Evolutionary conservation across 2,113 vertebrate species (phyloP).

Genomic region (Esox niger): DNA sequence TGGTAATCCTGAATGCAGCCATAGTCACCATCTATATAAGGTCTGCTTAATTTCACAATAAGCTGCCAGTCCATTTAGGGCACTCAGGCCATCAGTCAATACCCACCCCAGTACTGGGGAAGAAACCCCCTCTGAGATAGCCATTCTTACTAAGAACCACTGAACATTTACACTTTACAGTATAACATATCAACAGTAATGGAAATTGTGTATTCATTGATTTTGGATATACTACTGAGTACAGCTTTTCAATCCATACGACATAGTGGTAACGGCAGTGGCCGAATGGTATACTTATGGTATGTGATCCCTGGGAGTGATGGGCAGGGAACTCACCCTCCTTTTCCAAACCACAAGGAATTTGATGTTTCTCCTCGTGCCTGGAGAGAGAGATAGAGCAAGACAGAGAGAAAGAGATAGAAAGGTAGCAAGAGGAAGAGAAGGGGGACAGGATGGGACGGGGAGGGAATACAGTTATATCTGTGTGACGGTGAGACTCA

Average conservation of each 20-base stretch:
- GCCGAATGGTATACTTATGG: neutral
- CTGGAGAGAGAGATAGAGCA: constrained; percentile 68
- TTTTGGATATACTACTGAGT: no score
- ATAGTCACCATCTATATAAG: constrained; percentile 25
- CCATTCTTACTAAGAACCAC: neutral
- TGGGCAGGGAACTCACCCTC: constrained; percentile 79
- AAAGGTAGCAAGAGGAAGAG: constrained; percentile 10
- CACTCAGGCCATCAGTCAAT: constrained; percentile 42
- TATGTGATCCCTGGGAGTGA: neutral
- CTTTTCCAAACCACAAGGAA: constrained; percentile 94
- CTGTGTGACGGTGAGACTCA: no score
- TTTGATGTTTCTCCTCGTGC: constrained; percentile 89
- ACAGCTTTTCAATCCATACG: no score
- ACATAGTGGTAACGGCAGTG: neutral
- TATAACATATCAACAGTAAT: no score
- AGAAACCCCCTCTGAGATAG: constrained; percentile 22
- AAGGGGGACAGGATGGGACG: neutral
- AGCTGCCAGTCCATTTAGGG: constrained; percentile 43
- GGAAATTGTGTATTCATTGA: no score
- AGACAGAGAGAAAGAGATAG: constrained; percentile 20
- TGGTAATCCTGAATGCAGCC: constrained; percentile 42
- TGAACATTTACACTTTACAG: no score
- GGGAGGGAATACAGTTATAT: neutral
- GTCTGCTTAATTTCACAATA: constrained; percentile 49
- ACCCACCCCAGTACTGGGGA: constrained; percentile 46